Evolutionary conservation across 2,797 vertebrate genomes (phyloP), one percentile per base, ranked within the genome.

Genomic region (Pempheris klunzingeri): DNA sequence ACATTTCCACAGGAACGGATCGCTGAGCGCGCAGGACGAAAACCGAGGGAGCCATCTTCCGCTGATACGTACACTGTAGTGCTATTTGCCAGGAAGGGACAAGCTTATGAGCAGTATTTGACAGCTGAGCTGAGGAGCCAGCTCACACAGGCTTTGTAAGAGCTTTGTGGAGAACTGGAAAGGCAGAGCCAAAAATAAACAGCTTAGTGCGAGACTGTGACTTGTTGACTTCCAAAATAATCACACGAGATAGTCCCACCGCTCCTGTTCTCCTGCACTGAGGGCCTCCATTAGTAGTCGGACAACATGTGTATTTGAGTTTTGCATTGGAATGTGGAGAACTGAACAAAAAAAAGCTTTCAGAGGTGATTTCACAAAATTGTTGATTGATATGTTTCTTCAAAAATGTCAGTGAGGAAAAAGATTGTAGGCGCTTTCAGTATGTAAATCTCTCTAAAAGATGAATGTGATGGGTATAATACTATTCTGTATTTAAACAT

Each of bases 101-200:
- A 55, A 28, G 69, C 58, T 71, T 63, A 62, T 43, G 55, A 77
- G 46, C 77, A 12, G 74, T 36, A 7, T 81, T 55, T 77, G 53
- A 79, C 65, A 78, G 78, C 57, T 75, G 80, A 83, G 73, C 82
- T 62, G 65, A 80, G 64, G 72, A 77, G 66, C n/a, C 55, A 71
- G 81, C 78, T 90, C 88, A 86, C 80, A 43, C 44, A 72, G 69
- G 87, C 81, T 88, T 91, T 90, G 80, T 74, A n/a, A 39, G 26
- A 65, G 81, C 84, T 88, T 90, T 88, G 81, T 67, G 52, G 55
- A 75, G 74, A 80, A 83, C 61, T 79, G 77, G 71, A 90, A 77
- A 89, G 74, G 78, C 74, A 84, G 64, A 78, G 72, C 79, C 78
- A 78, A 82, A 85, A 88, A 90, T 89, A 90, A 86, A 89, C 79